Conservation (phyloP, 2,888 invertebrate genomes). For the Pocota personata region DNA sequence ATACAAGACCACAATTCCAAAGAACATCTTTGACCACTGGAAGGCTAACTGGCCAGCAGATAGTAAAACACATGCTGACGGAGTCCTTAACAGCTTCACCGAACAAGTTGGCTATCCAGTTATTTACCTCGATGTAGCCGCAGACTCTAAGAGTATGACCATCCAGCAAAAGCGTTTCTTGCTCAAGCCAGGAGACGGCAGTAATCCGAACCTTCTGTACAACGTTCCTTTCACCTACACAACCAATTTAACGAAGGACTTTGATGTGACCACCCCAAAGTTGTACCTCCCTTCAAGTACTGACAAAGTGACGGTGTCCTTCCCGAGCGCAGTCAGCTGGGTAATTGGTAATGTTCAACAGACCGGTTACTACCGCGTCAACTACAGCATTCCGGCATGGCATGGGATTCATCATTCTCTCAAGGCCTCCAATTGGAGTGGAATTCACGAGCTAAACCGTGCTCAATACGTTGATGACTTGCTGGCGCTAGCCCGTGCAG, state of each 20-base stretch:
- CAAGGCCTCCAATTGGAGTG: constrained; percentile 74
- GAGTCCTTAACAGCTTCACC: constrained; percentile 85
- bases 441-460: constrained; percentile 84
- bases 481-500: constrained; percentile 85
- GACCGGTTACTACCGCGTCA: constrained; percentile 85
- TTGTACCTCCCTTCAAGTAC: constrained; percentile 74
- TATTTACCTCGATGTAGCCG: constrained; percentile 82
- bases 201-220: constrained; percentile 75
- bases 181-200: constrained; percentile 76
- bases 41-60: constrained; percentile 79
- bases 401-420: constrained; percentile 76
- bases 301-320: neutral
- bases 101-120: constrained; percentile 87
- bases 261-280: constrained; percentile 76
- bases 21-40: constrained; percentile 83
- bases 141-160: constrained; percentile 67
- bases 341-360: constrained; percentile 80
- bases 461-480: constrained; percentile 90
- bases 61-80: constrained; percentile 76
- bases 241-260: constrained; percentile 76
- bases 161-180: constrained; percentile 80
- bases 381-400: constrained; percentile 89
- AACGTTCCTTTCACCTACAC: constrained; percentile 80
- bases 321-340: constrained; percentile 75
- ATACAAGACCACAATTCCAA: constrained; percentile 82